Evolutionary conservation across 2,797 vertebrate species (phyloP).

Genomic region (Phaenicophaeus curvirostris): DNA sequence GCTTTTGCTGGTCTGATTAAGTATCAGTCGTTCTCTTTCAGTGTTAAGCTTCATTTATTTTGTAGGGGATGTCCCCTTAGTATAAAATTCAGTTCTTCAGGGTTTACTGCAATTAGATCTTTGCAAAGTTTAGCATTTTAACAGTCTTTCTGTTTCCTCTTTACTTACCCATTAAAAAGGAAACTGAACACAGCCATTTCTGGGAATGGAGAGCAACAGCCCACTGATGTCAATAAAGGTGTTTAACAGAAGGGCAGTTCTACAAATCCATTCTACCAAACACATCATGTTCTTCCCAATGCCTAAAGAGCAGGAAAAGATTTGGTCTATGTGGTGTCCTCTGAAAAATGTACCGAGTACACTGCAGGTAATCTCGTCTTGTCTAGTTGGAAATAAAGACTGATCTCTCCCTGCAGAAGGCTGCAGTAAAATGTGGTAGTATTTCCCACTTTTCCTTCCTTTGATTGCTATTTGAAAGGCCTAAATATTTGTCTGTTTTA

Average conservation of each 20-base stretch:
- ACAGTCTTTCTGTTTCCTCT: not conserved
- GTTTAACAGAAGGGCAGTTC: not conserved
- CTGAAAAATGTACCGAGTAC: not conserved
- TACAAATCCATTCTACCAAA: not conserved
- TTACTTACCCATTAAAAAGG: not conserved
- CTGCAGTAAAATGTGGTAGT: not conserved
- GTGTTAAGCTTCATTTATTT: not conserved
- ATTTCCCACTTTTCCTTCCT: not conserved
- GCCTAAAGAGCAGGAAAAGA: not conserved
- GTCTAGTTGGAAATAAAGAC: not conserved
- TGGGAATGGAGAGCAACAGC: not conserved
- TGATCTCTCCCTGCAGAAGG: not conserved
- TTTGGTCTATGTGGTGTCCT: not conserved
- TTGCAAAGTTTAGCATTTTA: not conserved
- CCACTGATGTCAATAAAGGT: not conserved
- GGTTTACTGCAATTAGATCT: not conserved
- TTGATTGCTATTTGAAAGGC: not conserved
- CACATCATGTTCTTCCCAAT: not conserved
- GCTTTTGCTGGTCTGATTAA: not conserved
- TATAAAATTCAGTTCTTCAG: not conserved
- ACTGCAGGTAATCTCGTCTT: no score
- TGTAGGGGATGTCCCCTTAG: not conserved
- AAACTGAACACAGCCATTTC: fast-evolving
- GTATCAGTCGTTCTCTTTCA: not conserved
- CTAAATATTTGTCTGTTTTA: not conserved